Evolutionary conservation across 2,797 vertebrate species (phyloP).

Genomic region (Bradypus variegatus): DNA sequence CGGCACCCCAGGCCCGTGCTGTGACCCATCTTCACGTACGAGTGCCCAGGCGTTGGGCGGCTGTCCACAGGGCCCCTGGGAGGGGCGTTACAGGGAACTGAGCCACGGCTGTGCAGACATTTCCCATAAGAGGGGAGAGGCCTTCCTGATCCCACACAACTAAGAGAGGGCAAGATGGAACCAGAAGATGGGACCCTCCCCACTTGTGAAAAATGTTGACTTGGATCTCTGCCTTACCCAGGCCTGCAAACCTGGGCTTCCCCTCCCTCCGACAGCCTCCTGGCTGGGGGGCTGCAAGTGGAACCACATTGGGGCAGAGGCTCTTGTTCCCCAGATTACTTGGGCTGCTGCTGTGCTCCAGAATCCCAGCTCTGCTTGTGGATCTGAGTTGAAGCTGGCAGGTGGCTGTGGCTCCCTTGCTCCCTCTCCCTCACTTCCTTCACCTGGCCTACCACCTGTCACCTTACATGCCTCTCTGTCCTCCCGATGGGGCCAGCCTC

Average conservation of each 20-base stretch:
- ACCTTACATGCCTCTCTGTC: fast-evolving
- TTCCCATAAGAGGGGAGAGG: neutral
- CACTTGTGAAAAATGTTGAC: neutral
- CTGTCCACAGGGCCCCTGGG: fast-evolving
- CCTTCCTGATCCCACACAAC: neutral
- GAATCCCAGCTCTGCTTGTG: neutral
- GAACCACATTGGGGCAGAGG: no score
- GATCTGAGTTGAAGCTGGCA: neutral
- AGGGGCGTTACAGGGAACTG: neutral
- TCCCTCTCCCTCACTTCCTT: fast-evolving
- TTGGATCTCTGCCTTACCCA: neutral
- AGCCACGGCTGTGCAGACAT: neutral
- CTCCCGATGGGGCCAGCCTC: neutral
- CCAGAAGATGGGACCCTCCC: neutral
- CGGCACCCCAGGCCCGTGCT: no score
- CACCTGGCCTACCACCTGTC: fast-evolving
- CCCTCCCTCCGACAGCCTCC: neutral
- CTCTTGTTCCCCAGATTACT: neutral
- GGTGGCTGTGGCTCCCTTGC: neutral
- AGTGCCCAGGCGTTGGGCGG: neutral
- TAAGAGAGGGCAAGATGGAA: no score
- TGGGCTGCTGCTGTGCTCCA: neutral
- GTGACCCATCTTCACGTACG: neutral
- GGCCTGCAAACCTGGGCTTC: fast-evolving
- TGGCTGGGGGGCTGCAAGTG: neutral